Conservation (phyloP, 2,797 vertebrate species). For the Cyprinella venusta region DNA sequence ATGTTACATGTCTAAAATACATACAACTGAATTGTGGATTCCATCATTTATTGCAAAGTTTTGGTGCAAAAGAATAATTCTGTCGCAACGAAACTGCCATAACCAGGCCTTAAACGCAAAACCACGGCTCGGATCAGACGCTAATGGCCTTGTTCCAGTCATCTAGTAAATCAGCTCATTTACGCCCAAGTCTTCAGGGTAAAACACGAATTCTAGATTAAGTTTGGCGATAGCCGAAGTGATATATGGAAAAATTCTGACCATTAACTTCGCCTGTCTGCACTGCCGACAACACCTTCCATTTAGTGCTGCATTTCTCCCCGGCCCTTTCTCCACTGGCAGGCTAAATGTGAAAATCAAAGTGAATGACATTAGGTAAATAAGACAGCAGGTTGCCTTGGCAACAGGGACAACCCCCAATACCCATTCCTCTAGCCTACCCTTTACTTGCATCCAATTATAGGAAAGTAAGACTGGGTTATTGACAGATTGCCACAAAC, state of each 20-base stretch:
- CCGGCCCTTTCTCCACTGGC: constrained; percentile 66
- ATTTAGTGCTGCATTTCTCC: constrained; percentile 56
- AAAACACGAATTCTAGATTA: constrained; percentile 43
- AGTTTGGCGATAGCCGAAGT: constrained; percentile 21
- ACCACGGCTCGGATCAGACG: background rate
- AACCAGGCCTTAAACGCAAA: background rate
- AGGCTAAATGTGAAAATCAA: constrained; percentile 85
- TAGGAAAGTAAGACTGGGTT: constrained; percentile 81
- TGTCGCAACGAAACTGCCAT: background rate
- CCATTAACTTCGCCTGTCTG: constrained; percentile 65
- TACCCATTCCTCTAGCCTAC: constrained; percentile 77
- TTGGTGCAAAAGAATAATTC: background rate
- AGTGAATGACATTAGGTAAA: constrained; percentile 86
- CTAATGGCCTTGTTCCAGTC: constrained; percentile 34
- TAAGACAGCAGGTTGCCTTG: constrained; percentile 83
- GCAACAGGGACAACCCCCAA: constrained; percentile 79
- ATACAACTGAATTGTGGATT: background rate
- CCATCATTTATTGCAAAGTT: background rate
- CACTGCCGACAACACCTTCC: constrained; percentile 49
- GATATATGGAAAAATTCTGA: constrained; percentile 42
- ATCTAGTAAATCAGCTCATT: constrained; percentile 42
- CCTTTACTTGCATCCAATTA: constrained; percentile 84
- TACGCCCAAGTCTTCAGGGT: constrained; percentile 22
- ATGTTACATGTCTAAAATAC: background rate
- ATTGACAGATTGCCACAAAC: constrained; percentile 81